These are phyloP conservation scores for Anableps anableps DNA, from an alignment of 2,797 vertebrate species.

Conservation along the genomic window DNA sequence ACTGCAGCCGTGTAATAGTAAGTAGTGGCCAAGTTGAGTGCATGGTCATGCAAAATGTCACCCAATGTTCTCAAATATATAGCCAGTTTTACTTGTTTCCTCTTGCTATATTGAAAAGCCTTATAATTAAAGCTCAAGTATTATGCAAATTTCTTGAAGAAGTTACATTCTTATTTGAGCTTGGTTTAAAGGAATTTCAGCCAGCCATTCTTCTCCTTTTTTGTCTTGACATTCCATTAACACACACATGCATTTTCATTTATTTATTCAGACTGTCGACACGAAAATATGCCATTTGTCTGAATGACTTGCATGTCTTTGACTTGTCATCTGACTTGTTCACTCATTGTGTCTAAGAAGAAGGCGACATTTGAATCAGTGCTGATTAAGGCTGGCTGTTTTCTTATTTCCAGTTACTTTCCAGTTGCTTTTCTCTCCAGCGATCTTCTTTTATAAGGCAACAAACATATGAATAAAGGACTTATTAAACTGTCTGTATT, in stretches of 20 bases:
- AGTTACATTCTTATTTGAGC: conserved; percentile 18
- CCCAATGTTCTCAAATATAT: not conserved
- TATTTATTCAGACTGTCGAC: conserved; percentile 7
- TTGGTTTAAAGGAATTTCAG: conserved; percentile 15
- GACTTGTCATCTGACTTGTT: conserved; percentile 35
- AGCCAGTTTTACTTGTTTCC: not conserved
- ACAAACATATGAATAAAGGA: not conserved
- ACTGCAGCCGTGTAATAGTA: not conserved
- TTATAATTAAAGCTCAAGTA: conserved; percentile 30
- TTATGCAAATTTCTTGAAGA: conserved; percentile 33
- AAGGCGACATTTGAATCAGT: conserved; percentile 15
- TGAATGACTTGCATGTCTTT: conserved; percentile 50
- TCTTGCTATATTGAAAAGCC: conserved; percentile 10
- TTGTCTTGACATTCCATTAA: not conserved
- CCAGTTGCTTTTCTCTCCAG: conserved; percentile 7
- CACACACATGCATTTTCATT: conserved; percentile 31
- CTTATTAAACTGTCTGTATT: conserved; percentile 27
- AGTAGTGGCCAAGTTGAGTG: not conserved
- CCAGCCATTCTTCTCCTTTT: not conserved
- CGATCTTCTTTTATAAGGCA: conserved; percentile 8
- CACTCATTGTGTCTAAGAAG: conserved; percentile 36
- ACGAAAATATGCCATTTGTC: conserved; percentile 44
- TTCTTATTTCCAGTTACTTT: conserved; percentile 14
- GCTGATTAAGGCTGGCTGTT: conserved; percentile 24
- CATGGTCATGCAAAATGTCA: not conserved